Evolutionary conservation across 2,113 vertebrate genomes (phyloP), one percentile per base, ranked within the genome.

Genomic region (Thryonomys swinderianus): DNA sequence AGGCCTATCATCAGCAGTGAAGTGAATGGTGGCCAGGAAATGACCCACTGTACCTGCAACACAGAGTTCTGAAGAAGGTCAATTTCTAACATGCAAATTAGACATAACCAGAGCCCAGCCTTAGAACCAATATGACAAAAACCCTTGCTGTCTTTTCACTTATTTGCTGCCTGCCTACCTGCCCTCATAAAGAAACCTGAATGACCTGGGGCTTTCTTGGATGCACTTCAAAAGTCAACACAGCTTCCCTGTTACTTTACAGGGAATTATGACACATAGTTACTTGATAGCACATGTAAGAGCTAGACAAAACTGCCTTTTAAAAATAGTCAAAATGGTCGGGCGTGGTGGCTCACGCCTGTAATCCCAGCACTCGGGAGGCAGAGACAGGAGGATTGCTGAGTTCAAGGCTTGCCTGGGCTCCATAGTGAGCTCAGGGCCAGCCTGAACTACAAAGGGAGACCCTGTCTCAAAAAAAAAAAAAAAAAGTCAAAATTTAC

Each of bases 171-270:
- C 45, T 67, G 20, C 25, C 62, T 51, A 13, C 21, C 37, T 99
- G 99, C 98, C 98, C 85, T 99, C 98, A 99, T 99, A 78, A 34
- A 25, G 55, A 61, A 30, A 37, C 53, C 12, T 18, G 30, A 57
- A 18, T 84, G 98, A 37, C 94, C 98, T 64, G 98, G 98, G 85
- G 98, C 98, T 99, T 99, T 73, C 90, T 99, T 99, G 0, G 98
- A 98, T 20, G 97, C 98, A 1, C 99, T 99, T 96, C 99, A 98
- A 96, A 99, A 99, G 95, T 98, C 99, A 88, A 98, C 99, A 78
- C 98, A 98, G 92, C 7, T 66, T 99, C 98, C 99, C 61, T 97
- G 99, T 97, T 98, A n/a, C n/a, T n/a, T n/a, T n/a, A n/a, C n/a
- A 98, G 64, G 98, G 99, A 96, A 99, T 95, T n/a, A 13, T 21